Percentiles rank a stretch among this genome's conserved stretches.
These are phyloP conservation scores for Melanotaenia parkinsoni DNA, from an alignment of 2,797 vertebrate species.

Conservation along the genomic window DNA sequence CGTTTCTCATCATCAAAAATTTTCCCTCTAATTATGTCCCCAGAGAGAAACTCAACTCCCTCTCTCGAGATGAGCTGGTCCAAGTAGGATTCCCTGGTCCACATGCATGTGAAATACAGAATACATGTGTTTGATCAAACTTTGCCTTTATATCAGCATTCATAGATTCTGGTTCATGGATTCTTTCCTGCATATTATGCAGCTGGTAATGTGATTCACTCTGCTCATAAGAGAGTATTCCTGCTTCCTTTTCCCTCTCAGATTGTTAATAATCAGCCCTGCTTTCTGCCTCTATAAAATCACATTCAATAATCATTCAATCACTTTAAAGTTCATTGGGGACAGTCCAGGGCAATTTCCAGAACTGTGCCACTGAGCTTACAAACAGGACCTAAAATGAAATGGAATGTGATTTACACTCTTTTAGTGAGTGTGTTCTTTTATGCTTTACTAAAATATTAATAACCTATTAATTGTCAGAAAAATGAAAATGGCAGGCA, in stretches of 20 bases:
- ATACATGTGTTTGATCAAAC: conserved; percentile 45
- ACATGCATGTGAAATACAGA: conserved; percentile 47
- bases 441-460: conserved; percentile 56
- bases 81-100: conserved; percentile 25
- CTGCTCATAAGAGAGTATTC: conserved; percentile 11
- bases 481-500: conserved; percentile 29
- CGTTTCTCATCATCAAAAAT: conserved; percentile 68
- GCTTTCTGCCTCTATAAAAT: conserved; percentile 23
- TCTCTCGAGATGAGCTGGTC: conserved; percentile 47
- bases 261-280: conserved; percentile 30
- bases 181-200: conserved; percentile 17
- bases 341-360: conserved; percentile 26
- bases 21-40: conserved; percentile 72
- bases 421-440: conserved; percentile 15
- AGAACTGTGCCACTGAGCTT: conserved; percentile 26
- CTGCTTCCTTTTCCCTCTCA: conserved; percentile 20
- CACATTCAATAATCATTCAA: conserved; percentile 28
- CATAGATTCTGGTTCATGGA: neutral
- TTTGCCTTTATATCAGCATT: conserved; percentile 30
- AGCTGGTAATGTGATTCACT: conserved; percentile 39
- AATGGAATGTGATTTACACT: conserved; percentile 28
- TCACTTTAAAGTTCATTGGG: conserved; percentile 21
- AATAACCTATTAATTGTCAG: conserved; percentile 64
- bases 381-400: conserved; percentile 39
- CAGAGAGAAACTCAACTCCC: conserved; percentile 58